These are phyloP conservation scores for Ceratosolen solmsi DNA, from an alignment of 1,140 invertebrate genomes.

Conservation along the genomic window DNA sequence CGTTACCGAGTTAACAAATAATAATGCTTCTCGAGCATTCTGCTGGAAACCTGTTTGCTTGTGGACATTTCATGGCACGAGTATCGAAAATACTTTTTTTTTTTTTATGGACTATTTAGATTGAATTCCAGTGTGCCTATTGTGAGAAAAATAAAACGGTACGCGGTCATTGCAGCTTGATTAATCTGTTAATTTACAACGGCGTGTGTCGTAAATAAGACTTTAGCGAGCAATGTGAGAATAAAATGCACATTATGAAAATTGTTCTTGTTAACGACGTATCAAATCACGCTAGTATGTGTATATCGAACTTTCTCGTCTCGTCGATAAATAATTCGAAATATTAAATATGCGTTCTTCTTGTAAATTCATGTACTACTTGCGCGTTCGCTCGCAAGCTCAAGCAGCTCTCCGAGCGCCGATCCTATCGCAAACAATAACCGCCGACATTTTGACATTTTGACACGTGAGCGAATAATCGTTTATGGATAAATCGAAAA, in stretches of 20 bases:
- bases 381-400: not conserved
- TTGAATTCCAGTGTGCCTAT: slow-evolving; percentile 1
- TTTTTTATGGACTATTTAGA: slow-evolving; percentile 1
- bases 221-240: slow-evolving; percentile 5
- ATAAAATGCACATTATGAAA: slow-evolving; percentile 19
- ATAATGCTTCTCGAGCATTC: not conserved
- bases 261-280: not conserved
- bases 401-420: not conserved
- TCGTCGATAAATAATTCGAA: not conserved
- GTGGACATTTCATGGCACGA: not conserved
- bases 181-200: slow-evolving; percentile 17
- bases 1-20: not conserved
- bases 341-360: slow-evolving; percentile 5
- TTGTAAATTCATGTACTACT: not conserved
- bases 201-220: not conserved
- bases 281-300: not conserved
- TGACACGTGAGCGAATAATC: too few species aligned
- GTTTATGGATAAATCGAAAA: too few species aligned
- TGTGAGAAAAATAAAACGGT: not conserved
- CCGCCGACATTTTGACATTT: too few species aligned
- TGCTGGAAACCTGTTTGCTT: not conserved
- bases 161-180: not conserved
- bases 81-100: too few species aligned
- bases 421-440: not conserved
- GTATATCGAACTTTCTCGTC: not conserved